Evolutionary conservation across 1,140 invertebrate genomes (phyloP), one percentile per base, ranked within the genome.

Genomic region (Araneus ventricosus): DNA sequence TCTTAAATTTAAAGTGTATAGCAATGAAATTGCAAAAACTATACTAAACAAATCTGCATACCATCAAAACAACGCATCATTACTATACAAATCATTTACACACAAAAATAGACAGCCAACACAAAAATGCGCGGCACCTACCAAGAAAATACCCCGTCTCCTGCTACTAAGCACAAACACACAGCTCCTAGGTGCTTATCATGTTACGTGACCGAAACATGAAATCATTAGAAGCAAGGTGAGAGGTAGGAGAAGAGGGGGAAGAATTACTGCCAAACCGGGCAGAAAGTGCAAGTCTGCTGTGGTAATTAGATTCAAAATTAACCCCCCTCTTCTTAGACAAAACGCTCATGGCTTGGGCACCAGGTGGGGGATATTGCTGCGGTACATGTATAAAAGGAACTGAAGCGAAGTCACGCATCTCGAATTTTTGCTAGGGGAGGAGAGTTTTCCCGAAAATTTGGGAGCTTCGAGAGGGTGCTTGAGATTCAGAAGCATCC

Each of bases 301-400:
- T 10, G 82, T 30, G n/a, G 91, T 93, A 93, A 93, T 93, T 93
- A 93, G 91, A 93, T 93, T 93, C 91, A 93, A 93, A 93, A 93
- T 93, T 93, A 93, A 93, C 91, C 91, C 75, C 70, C 67, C 10
- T 17, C 67, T 27, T 30, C 91, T 93, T 93, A 87, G 91, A 88
- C 91, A 93, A 67, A 92, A 92, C 37, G 79, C 82, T 86, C 52
- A 45, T 86, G 82, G 59, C 45, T n/a, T 17, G 52, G 85, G 91
- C 45, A 88, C 37, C 91, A 93, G 91, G 45, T 93, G 91, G 41
- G 41, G 75, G 85, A 79, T 93, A 93, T 93, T 87, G 91, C 91
- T 22, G 34, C 20, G 90, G 57, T 52, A 84, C 89, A 82, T 79
- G 89, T 84, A 91, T n/a, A 61, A 41, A 84, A 39, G 90, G 90